Percentiles rank a stretch among this genome's conserved stretches.
phyloP scores from a whole-genome alignment of 2,888 invertebrate species.

The Cataglyphis livida region DNA sequence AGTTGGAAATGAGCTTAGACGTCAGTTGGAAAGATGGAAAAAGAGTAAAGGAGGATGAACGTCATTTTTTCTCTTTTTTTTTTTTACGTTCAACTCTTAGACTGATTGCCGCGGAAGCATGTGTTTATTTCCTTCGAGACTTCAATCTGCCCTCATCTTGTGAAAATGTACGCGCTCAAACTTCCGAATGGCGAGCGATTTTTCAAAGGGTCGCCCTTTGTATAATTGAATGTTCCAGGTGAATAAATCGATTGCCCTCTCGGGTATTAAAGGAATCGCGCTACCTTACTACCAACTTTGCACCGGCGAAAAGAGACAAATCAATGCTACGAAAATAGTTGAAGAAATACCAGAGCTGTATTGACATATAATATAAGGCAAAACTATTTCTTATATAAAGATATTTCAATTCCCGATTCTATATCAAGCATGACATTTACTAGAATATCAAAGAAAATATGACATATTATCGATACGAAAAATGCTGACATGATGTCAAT shows the following conservation, averaged over 20 bases:
- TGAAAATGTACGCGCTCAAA: conserved; percentile 33
- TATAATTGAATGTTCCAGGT: conserved; percentile 54
- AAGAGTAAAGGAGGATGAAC: conserved; percentile 12
- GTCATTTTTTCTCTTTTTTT: conserved; percentile 26
- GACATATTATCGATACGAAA: conserved; percentile 10
- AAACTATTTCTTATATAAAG: conserved; percentile 28
- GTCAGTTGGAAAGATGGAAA: conserved; percentile 16
- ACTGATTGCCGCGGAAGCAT: conserved; percentile 53
- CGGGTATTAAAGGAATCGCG: conserved; percentile 44
- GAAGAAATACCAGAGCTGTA: conserved; percentile 4
- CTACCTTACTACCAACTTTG: conserved; percentile 11
- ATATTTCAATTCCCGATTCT: conserved; percentile 26
- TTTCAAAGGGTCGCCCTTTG: conserved; percentile 41
- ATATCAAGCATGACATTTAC: background rate
- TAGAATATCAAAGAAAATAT: conserved; percentile 9
- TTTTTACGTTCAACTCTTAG: conserved; percentile 39
- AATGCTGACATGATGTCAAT: background rate
- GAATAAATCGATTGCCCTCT: conserved; percentile 52
- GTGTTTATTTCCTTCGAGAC: conserved; percentile 55
- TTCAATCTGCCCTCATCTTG: conserved; percentile 30
- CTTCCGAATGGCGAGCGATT: conserved; percentile 44
- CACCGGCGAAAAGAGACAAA: conserved; percentile 25
- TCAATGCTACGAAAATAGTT: conserved; percentile 31
- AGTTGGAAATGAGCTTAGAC: conserved; percentile 48
- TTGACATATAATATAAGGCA: conserved; percentile 17